Conservation (phyloP, 2,888 invertebrate genomes). For the Neuroscelio doddi region DNA sequence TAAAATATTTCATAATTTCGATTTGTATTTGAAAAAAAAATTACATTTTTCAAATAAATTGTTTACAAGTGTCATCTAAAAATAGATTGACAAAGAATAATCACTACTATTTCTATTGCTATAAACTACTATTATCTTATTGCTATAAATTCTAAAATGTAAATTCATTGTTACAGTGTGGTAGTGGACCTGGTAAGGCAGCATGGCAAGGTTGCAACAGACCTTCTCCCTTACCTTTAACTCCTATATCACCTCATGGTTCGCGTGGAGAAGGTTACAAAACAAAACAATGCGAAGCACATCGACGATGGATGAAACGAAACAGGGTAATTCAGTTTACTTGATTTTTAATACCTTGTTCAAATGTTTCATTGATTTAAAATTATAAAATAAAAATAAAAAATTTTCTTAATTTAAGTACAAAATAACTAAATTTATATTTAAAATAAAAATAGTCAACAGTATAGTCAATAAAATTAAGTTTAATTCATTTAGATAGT, state of each 20-base stretch:
- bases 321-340: slow-evolving; percentile 92
- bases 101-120: too few species aligned
- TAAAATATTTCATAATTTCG: too few species aligned
- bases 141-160: slow-evolving; percentile 20
- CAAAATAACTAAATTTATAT: not conserved
- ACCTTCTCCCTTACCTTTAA: slow-evolving; percentile 65
- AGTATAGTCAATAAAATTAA: too few species aligned
- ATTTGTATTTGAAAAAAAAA: slow-evolving; percentile 8
- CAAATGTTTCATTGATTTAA: not conserved
- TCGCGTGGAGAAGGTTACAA: slow-evolving; percentile 73
- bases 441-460: too few species aligned
- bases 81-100: too few species aligned
- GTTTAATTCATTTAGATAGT: too few species aligned
- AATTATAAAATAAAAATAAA: not conserved
- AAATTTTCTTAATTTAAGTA: not conserved
- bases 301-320: slow-evolving; percentile 88
- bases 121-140: too few species aligned
- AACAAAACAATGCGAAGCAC: slow-evolving; percentile 77
- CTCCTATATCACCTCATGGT: slow-evolving; percentile 62
- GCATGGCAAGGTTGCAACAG: slow-evolving; percentile 80
- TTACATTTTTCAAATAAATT: not conserved
- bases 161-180: slow-evolving; percentile 75
- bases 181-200: slow-evolving; percentile 77
- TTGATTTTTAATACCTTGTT: not conserved
- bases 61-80: not conserved